These are phyloP conservation scores for Sinotaia quadrata DNA, from an alignment of 2,888 invertebrate genomes.

Conservation along the genomic window DNA sequence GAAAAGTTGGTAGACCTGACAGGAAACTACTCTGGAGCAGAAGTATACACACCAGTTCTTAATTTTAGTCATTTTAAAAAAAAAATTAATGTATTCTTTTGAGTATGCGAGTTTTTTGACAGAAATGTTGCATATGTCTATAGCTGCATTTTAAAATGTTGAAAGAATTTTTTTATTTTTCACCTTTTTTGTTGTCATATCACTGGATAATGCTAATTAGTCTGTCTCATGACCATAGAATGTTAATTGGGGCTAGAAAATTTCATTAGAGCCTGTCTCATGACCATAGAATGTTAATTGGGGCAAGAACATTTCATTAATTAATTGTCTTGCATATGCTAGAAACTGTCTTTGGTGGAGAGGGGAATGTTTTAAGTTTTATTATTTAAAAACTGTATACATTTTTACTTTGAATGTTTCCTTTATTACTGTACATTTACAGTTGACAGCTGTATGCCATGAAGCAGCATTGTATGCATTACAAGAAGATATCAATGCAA, in stretches of 20 bases:
- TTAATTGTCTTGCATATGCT: not conserved
- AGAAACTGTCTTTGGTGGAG: not conserved
- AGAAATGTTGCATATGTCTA: too few species aligned
- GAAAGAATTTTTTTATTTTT: too few species aligned
- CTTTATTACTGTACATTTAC: constrained; percentile 33
- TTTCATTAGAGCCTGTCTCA: too few species aligned
- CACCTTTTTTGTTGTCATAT: not conserved
- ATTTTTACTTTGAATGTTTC: too few species aligned
- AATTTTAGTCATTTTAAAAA: not conserved
- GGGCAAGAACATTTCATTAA: not conserved
- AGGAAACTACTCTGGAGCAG: constrained; percentile 93
- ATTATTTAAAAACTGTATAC: too few species aligned
- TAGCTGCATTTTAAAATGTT: too few species aligned
- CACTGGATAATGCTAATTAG: not conserved
- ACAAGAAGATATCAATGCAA: constrained; percentile 81
- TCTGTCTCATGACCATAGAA: not conserved
- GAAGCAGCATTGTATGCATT: constrained; percentile 91
- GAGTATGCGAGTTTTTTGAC: too few species aligned
- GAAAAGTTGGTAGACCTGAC: constrained; percentile 81
- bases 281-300: too few species aligned
- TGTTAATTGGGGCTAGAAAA: too few species aligned
- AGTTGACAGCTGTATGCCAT: constrained; percentile 85
- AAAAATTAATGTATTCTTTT: too few species aligned
- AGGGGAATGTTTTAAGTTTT: not conserved
- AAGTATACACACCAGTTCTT: constrained; percentile 70